Conservation (phyloP, 2,113 vertebrate genomes). For the Psettodes erumei region DNA sequence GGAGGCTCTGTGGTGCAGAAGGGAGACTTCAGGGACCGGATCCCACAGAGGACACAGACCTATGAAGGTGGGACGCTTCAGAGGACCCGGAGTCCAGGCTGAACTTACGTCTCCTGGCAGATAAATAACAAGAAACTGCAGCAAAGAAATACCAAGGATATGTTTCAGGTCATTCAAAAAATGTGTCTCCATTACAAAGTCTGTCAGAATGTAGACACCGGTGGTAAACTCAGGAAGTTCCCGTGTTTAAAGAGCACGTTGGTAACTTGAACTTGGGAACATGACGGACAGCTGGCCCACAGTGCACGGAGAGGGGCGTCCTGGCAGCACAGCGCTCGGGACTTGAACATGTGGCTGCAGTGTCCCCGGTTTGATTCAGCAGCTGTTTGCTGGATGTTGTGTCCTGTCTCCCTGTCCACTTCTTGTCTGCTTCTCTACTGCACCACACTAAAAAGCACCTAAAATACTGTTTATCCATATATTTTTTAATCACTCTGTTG, state of each 20-base stretch:
- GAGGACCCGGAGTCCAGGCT: not conserved
- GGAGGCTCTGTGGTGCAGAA: not conserved
- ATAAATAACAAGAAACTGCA: not conserved
- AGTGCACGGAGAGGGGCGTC: too few relatives aligned
- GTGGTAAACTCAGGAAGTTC: not conserved
- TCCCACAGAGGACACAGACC: not conserved
- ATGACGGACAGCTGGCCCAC: not conserved
- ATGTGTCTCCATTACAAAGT: not conserved
- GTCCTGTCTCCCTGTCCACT: not conserved
- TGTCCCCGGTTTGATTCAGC: not conserved
- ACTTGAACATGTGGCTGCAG: not conserved
- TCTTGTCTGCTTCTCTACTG: too few relatives aligned
- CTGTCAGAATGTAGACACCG: not conserved
- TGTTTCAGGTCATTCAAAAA: not conserved
- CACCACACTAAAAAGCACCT: too few relatives aligned
- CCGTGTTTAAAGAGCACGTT: not conserved
- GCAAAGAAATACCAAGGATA: not conserved
- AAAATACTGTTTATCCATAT: too few relatives aligned
- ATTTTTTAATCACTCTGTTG: too few relatives aligned
- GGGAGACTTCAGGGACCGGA: slow-evolving; percentile 11
- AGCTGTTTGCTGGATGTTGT: not conserved
- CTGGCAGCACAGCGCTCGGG: not conserved
- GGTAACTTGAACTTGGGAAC: not conserved
- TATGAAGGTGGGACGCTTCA: not conserved
- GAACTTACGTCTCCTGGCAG: not conserved